Evolutionary conservation across 2,113 vertebrate species (phyloP).

Genomic region (Athene cunicularia): DNA sequence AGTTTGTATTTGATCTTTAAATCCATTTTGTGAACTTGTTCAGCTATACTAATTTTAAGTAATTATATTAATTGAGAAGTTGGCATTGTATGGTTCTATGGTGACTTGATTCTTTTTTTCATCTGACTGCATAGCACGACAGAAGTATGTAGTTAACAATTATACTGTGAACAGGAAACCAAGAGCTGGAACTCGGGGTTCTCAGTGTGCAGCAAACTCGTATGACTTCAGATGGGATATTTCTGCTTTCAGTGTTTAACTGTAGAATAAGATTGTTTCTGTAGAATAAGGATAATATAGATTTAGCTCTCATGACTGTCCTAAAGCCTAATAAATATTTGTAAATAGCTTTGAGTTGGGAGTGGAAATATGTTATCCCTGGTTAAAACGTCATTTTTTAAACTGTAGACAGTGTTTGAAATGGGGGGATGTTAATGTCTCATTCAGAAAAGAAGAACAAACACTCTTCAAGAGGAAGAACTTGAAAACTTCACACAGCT

Average conservation of each 20-base stretch:
- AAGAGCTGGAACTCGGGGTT: background rate
- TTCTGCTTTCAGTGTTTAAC: rapidly evolving
- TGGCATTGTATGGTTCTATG: background rate
- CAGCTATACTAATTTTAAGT: conserved; percentile 58
- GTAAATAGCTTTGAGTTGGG: background rate
- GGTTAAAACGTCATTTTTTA: background rate
- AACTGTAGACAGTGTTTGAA: background rate
- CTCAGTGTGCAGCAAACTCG: background rate
- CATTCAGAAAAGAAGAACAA: background rate
- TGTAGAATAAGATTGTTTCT: too few species aligned
- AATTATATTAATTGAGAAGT: conserved; percentile 43
- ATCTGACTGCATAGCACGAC: background rate
- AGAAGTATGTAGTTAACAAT: background rate
- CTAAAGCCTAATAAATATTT: background rate
- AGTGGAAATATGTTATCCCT: rapidly evolving
- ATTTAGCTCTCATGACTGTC: background rate
- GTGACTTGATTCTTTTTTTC: background rate
- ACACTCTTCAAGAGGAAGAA: background rate
- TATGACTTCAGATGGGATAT: background rate
- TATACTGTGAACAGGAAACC: background rate
- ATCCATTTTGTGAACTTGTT: conserved; percentile 57
- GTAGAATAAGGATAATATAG: background rate
- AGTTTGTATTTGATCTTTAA: conserved; percentile 64
- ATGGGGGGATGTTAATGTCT: background rate
- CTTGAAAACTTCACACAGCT: background rate